Percentiles rank a stretch among this genome's conserved stretches.
Conservation (phyloP, 2,113 vertebrate species). For the Oryctolagus cuniculus region DNA sequence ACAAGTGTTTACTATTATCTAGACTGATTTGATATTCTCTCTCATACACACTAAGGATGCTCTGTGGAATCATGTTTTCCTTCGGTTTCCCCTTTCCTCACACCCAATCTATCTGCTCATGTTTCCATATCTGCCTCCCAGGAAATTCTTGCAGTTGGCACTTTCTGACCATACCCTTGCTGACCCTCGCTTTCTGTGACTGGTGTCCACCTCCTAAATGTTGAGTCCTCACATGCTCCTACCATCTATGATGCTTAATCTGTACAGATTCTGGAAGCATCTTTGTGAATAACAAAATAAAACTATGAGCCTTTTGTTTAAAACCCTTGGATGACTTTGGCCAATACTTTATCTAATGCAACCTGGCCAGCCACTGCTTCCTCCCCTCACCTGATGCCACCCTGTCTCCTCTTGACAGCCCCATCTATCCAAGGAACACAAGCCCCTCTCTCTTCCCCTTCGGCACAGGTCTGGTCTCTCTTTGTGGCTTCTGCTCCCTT, state of each 20-base stretch:
- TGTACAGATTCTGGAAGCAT: no score
- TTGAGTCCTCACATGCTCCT: background rate
- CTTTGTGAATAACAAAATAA: background rate
- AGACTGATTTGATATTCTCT: background rate
- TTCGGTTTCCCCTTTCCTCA: background rate
- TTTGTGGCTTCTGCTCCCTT: background rate
- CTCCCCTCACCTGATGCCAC: background rate
- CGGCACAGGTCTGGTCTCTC: background rate
- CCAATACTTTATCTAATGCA: background rate
- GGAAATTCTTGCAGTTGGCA: background rate
- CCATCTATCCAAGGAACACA: no score
- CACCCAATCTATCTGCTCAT: background rate
- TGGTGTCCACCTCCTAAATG: accelerated
- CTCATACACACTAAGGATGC: no score
- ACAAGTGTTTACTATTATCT: background rate
- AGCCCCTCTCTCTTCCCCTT: background rate
- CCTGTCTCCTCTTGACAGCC: background rate
- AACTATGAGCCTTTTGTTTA: background rate
- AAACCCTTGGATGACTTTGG: background rate
- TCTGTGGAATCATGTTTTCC: background rate
- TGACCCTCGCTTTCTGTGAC: background rate
- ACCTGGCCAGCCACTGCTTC: accelerated
- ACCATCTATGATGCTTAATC: background rate
- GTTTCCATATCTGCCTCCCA: background rate
- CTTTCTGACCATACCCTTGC: background rate